Percentiles rank a stretch among this genome's conserved stretches.
Conservation (phyloP, 2,113 vertebrate genomes). For the Willisornis vidua region DNA sequence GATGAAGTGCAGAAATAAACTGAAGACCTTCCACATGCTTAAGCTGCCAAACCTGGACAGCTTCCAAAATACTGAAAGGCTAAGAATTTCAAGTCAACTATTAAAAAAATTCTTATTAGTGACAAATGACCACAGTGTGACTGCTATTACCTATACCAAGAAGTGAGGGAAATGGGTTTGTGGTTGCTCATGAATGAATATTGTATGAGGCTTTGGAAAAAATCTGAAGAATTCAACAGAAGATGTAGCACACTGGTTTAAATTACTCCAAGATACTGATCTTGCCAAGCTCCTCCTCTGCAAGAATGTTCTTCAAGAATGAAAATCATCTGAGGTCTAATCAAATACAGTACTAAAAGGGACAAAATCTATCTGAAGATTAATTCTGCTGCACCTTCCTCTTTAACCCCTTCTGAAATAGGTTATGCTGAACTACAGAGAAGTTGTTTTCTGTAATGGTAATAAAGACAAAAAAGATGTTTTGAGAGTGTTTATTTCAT, state of each 20-base stretch:
- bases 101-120: not conserved
- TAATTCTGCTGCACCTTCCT: not conserved
- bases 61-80: not conserved
- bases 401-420: not conserved
- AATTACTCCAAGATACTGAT: not conserved
- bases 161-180: not conserved
- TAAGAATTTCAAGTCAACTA: not conserved
- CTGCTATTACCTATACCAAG: not conserved
- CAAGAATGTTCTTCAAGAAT: not conserved
- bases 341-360: not conserved
- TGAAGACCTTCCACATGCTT: fast-evolving
- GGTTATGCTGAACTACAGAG: not conserved
- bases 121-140: not conserved
- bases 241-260: not conserved
- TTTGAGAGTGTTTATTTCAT: not conserved
- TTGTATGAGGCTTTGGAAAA: not conserved
- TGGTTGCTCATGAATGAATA: not conserved
- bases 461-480: not conserved
- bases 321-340: not conserved
- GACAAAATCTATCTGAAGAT: not conserved
- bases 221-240: not conserved
- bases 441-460: not conserved
- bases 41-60: not conserved
- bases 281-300: not conserved
- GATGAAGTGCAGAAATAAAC: not conserved